phyloP scores from a whole-genome alignment of 2,888 invertebrate species.

The Notocelia uddmanniana region DNA sequence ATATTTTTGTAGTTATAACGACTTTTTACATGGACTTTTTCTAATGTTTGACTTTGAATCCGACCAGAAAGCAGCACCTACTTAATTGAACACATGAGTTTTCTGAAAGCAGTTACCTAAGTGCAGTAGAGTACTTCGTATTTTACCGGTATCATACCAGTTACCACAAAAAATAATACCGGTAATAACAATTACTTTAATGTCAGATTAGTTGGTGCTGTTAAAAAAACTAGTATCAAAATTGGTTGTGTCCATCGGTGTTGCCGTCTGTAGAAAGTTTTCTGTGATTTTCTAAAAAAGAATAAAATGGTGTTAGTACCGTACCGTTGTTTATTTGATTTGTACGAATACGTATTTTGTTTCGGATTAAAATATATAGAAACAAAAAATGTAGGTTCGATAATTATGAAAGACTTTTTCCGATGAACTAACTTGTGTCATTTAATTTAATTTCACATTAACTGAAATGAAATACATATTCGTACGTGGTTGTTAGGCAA shows the following conservation, averaged over 20 bases:
- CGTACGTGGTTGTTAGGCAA: slow-evolving; percentile 22
- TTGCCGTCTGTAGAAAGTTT: slow-evolving; percentile 51
- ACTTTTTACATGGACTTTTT: slow-evolving; percentile 51
- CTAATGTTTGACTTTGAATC: slow-evolving; percentile 48
- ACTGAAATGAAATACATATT: background rate
- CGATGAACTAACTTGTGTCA: background rate
- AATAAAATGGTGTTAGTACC: slow-evolving; percentile 21
- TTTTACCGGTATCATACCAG: background rate
- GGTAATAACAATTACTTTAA: background rate
- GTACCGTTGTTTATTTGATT: slow-evolving; percentile 7
- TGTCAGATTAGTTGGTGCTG: slow-evolving; percentile 13
- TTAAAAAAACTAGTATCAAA: slow-evolving; percentile 51
- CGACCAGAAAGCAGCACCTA: slow-evolving; percentile 52
- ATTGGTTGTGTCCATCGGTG: slow-evolving; percentile 58
- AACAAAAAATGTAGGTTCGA: background rate
- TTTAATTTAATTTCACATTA: background rate
- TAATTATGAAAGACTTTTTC: background rate
- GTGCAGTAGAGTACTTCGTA: background rate
- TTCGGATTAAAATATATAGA: background rate
- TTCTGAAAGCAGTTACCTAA: background rate
- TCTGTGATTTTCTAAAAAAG: slow-evolving; percentile 44
- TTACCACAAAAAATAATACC: background rate
- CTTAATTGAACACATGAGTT: background rate
- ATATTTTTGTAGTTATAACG: slow-evolving; percentile 69
- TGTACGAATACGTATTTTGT: slow-evolving; percentile 13